phyloP scores from a whole-genome alignment of 2,797 vertebrate species.

The Anabas testudineus region DNA sequence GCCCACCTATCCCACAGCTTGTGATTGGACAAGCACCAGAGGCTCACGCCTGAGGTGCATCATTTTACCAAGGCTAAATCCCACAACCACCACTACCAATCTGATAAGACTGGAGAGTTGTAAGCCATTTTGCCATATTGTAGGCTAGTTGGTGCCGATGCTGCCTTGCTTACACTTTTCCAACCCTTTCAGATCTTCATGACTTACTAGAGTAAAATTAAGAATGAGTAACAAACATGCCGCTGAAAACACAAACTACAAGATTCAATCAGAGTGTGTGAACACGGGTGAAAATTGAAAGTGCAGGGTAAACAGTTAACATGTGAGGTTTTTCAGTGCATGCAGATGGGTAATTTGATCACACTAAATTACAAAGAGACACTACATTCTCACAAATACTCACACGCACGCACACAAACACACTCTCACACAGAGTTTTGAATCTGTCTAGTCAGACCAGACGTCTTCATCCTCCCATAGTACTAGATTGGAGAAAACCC shows the following conservation, averaged over 20 bases:
- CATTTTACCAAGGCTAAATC: constrained; percentile 51
- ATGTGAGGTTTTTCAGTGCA: constrained; percentile 63
- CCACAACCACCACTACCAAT: constrained; percentile 65
- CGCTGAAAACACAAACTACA: constrained; percentile 53
- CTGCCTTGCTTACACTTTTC: constrained; percentile 65
- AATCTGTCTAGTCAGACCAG: constrained; percentile 60
- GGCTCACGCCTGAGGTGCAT: constrained; percentile 34
- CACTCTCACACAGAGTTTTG: constrained; percentile 41
- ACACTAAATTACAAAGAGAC: constrained; percentile 60
- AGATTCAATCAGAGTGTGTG: constrained; percentile 56
- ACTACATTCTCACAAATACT: constrained; percentile 40
- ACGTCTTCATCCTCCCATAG: constrained; percentile 57
- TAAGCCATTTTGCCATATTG: constrained; percentile 52
- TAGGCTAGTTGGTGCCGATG: not conserved
- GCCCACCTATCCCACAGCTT: constrained; percentile 74
- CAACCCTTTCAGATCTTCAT: constrained; percentile 64
- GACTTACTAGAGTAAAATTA: constrained; percentile 51
- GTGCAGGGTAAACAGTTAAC: constrained; percentile 38
- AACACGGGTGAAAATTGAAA: constrained; percentile 49
- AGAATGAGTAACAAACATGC: constrained; percentile 64
- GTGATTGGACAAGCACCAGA: constrained; percentile 70
- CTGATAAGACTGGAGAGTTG: constrained; percentile 70
- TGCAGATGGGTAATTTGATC: constrained; percentile 72
- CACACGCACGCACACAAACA: constrained; percentile 36
- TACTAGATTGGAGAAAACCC: constrained; percentile 79